These are phyloP conservation scores for Norana najaformis DNA, from an alignment of 2,888 invertebrate species.

Conservation along the genomic window DNA sequence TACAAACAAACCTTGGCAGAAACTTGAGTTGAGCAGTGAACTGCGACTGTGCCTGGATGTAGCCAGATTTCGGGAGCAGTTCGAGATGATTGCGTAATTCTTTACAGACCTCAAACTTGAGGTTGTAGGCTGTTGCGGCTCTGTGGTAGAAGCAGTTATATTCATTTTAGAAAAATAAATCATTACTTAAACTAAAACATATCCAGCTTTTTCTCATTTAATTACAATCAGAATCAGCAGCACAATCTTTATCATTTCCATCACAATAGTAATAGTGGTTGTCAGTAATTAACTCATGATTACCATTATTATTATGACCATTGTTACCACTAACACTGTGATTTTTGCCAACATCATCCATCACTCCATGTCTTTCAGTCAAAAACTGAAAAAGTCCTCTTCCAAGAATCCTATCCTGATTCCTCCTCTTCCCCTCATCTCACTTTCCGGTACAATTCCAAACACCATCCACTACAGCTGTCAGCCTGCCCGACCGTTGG, in stretches of 20 bases:
- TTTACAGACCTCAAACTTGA: conserved; percentile 61
- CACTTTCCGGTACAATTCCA: too few relatives aligned
- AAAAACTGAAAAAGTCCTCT: too few relatives aligned
- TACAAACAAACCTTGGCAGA: conserved; percentile 53
- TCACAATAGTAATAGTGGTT: not conserved
- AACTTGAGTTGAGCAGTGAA: conserved; percentile 63
- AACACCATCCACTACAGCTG: too few relatives aligned
- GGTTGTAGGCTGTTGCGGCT: conserved; percentile 57
- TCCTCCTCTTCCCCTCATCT: too few relatives aligned
- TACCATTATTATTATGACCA: too few relatives aligned
- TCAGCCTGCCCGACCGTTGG: too few relatives aligned
- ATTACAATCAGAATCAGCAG: not conserved
- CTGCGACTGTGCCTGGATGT: conserved; percentile 61
- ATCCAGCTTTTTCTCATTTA: not conserved
- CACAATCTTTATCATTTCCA: not conserved
- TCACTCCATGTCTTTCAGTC: too few relatives aligned
- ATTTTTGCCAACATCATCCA: too few relatives aligned
- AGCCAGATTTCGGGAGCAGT: conserved; percentile 62
- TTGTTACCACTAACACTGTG: too few relatives aligned
- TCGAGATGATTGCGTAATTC: conserved; percentile 60
- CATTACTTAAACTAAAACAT: not conserved
- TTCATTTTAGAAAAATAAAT: not conserved
- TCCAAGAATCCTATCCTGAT: too few relatives aligned
- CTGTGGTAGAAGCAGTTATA: conserved; percentile 44
- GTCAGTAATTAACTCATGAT: too few relatives aligned